Evolutionary conservation across 2,113 vertebrate genomes (phyloP).

Genomic region (Anolis sagrei): DNA sequence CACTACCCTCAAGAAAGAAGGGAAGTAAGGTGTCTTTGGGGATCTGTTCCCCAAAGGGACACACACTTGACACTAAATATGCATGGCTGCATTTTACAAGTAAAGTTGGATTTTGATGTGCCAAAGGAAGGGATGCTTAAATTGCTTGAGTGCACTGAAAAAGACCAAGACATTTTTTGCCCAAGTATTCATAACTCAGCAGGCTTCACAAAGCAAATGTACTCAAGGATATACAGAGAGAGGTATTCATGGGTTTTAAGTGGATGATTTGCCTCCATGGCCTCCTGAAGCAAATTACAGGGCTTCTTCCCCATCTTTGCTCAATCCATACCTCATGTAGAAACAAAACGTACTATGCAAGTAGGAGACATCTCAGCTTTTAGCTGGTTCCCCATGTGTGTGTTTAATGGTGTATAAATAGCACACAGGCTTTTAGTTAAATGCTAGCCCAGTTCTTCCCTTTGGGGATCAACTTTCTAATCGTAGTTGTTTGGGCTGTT

Average conservation of each 20-base stretch:
- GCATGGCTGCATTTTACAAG: not conserved
- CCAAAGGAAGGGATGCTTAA: not conserved
- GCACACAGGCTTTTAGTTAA: conserved; percentile 21
- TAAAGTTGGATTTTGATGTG: not conserved
- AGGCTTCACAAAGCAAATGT: not conserved
- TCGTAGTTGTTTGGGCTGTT: not conserved
- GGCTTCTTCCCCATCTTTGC: not conserved
- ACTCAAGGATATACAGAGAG: not conserved
- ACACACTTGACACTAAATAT: not conserved
- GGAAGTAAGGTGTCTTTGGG: not conserved
- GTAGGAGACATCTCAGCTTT: not conserved
- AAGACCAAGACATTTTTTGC: not conserved
- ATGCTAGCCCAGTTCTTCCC: not conserved
- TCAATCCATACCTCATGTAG: not conserved
- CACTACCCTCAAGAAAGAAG: conserved; percentile 12
- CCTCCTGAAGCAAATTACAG: not conserved
- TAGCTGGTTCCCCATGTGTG: not conserved
- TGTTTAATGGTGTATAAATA: conserved; percentile 25
- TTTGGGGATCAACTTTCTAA: not conserved
- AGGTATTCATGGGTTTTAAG: not conserved
- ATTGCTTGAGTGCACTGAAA: not conserved
- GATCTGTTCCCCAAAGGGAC: not conserved
- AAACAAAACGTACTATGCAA: not conserved
- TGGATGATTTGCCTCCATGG: not conserved
- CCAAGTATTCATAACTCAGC: not conserved